Percentiles rank a stretch among this genome's conserved stretches.
Conservation (phyloP, 2,797 vertebrate genomes). For the Lepus oiostolus region DNA sequence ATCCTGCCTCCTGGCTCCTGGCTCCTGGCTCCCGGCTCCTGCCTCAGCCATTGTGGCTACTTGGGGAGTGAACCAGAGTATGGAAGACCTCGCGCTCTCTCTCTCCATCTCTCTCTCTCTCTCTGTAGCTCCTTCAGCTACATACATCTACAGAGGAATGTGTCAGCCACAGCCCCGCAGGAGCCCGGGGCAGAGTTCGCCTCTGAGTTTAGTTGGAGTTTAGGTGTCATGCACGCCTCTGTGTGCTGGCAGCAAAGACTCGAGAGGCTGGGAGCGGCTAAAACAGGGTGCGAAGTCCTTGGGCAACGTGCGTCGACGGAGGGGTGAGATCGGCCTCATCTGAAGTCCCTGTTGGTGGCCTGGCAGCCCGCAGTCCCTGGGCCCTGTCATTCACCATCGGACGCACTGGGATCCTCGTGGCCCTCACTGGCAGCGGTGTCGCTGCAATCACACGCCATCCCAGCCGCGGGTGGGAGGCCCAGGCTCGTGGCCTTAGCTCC, state of each 20-base stretch:
- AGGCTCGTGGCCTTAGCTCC: too few relatives aligned
- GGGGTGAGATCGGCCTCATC: slow-evolving; percentile 76
- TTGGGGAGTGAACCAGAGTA: too few relatives aligned
- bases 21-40: too few relatives aligned
- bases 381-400: accelerated
- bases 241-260: slow-evolving; percentile 81
- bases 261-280: slow-evolving; percentile 83
- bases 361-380: background rate
- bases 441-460: too few relatives aligned
- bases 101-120: too few relatives aligned
- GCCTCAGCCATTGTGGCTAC: too few relatives aligned
- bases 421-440: background rate
- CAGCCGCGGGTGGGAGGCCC: too few relatives aligned
- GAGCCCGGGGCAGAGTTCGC: slow-evolving; percentile 64
- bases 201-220: slow-evolving; percentile 85
- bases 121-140: too few relatives aligned
- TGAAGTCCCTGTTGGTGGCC: slow-evolving; percentile 74
- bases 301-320: slow-evolving; percentile 75
- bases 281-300: slow-evolving; percentile 82
- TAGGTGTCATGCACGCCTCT: slow-evolving; percentile 77
- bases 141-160: too few relatives aligned
- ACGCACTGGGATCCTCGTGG: accelerated
- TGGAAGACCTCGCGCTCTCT: too few relatives aligned
- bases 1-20: too few relatives aligned
- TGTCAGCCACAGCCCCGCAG: background rate